A percentile compares a stretch with the other conserved stretches of the same genome.
These are phyloP conservation scores for Salticus scenicus DNA, from an alignment of 2,888 invertebrate species.

Conservation along the genomic window DNA sequence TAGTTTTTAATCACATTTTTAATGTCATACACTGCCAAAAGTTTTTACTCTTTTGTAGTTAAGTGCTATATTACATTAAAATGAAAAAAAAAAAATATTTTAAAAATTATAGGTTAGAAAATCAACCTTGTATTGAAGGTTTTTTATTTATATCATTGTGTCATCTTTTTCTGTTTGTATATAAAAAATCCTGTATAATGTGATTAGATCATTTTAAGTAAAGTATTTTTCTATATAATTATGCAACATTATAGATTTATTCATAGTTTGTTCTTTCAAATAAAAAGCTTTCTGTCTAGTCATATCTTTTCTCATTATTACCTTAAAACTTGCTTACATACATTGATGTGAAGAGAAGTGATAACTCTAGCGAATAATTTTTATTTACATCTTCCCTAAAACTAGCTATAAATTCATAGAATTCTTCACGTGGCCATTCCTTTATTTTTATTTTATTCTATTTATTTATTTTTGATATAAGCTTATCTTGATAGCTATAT, in stretches of 20 bases:
- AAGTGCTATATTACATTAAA: neutral
- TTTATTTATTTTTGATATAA: no score
- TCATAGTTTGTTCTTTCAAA: neutral
- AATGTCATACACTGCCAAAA: neutral
- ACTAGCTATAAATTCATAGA: no score
- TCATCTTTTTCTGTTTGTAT: neutral
- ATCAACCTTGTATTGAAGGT: neutral
- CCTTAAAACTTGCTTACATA: no score
- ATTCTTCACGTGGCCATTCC: no score
- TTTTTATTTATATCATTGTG: neutral
- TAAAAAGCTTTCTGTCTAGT: neutral
- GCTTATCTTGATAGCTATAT: no score
- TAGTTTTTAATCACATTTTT: neutral
- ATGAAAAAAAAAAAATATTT: neutral
- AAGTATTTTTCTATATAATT: neutral
- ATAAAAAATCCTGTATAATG: neutral
- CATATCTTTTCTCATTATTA: no score
- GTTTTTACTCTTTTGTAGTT: conserved; percentile 5
- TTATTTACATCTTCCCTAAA: no score
- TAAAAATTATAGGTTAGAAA: neutral
- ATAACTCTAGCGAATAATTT: no score
- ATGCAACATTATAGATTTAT: neutral
- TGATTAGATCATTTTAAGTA: neutral
- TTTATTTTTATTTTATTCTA: no score
- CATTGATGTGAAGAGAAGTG: no score